Evolutionary conservation across 2,888 invertebrate species (phyloP).

Genomic region (Diplolepis rosae): DNA sequence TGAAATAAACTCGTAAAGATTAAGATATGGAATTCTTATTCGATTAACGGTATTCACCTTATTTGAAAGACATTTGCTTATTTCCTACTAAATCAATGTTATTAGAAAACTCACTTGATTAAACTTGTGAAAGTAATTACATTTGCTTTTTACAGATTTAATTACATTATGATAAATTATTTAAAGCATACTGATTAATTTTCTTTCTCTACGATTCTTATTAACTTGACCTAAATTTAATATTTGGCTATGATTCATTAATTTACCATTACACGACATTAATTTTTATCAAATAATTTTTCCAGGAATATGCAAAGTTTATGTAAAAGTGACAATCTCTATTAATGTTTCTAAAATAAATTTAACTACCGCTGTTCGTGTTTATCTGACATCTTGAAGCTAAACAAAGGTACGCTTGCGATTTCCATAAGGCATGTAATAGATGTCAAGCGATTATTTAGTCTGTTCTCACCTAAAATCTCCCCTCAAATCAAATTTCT

Average conservation of each 20-base stretch:
- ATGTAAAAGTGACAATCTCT: constrained; percentile 6
- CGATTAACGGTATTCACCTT: constrained; percentile 15
- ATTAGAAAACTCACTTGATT: constrained; percentile 2
- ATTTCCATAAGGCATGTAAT: constrained; percentile 23
- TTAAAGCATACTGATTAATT: not conserved
- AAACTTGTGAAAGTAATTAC: not conserved
- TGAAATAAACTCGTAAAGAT: constrained; percentile 19
- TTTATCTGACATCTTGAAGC: constrained; percentile 14
- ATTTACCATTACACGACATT: not conserved
- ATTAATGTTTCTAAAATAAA: not conserved
- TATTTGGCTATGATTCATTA: not conserved
- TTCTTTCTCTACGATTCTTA: not conserved
- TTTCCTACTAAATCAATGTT: constrained; percentile 18
- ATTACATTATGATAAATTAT: not conserved
- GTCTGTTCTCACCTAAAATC: constrained; percentile 21
- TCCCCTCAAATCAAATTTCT: constrained; percentile 17
- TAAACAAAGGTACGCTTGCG: not conserved
- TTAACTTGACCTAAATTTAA: not conserved
- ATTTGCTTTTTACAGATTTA: not conserved
- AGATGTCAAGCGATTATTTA: constrained; percentile 18
- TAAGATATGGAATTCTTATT: constrained; percentile 17
- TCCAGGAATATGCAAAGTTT: constrained; percentile 1
- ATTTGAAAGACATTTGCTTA: constrained; percentile 4
- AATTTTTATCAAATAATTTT: not conserved
- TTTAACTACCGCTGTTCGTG: constrained; percentile 9